Conservation (phyloP, 2,888 invertebrate genomes). For the Nemotelus pantherinus region DNA sequence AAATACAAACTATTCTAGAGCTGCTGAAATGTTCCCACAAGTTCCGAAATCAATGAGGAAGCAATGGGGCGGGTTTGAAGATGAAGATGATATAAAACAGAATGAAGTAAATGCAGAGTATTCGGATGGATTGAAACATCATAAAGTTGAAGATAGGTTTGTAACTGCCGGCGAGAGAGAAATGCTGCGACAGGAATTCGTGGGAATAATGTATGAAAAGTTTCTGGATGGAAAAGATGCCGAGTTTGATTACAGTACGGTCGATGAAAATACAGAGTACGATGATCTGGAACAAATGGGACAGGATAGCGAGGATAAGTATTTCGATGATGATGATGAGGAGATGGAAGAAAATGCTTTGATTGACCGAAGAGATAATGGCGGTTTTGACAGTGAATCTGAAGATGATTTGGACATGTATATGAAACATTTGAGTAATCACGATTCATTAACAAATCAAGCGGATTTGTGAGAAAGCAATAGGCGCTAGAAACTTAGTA, state of each 20-base stretch:
- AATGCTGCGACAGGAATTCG: conserved; percentile 81
- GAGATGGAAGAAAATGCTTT: conserved; percentile 63
- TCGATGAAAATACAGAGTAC: conserved; percentile 84
- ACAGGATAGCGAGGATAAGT: conserved; percentile 88
- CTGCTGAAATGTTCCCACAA: conserved; percentile 58
- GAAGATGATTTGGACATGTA: conserved; percentile 79
- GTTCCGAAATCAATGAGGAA: conserved; percentile 58
- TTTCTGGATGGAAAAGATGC: conserved; percentile 84
- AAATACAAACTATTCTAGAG: not conserved
- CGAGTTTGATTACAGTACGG: conserved; percentile 83
- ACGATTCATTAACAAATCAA: conserved; percentile 46
- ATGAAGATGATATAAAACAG: conserved; percentile 53
- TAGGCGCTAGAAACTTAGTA: no score
- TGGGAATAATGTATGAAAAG: conserved; percentile 83
- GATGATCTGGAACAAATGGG: conserved; percentile 78
- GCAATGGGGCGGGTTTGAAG: conserved; percentile 71
- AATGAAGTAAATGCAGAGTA: conserved; percentile 53
- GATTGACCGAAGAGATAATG: conserved; percentile 55
- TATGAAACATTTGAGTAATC: conserved; percentile 69
- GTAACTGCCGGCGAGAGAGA: conserved; percentile 71
- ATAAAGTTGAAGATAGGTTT: conserved; percentile 60
- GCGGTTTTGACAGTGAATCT: conserved; percentile 52
- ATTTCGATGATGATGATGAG: conserved; percentile 84
- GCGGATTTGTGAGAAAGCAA: not conserved
- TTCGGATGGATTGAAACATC: conserved; percentile 49